Conservation (phyloP, 2,888 invertebrate species). For the Pseudanteris insignis region DNA sequence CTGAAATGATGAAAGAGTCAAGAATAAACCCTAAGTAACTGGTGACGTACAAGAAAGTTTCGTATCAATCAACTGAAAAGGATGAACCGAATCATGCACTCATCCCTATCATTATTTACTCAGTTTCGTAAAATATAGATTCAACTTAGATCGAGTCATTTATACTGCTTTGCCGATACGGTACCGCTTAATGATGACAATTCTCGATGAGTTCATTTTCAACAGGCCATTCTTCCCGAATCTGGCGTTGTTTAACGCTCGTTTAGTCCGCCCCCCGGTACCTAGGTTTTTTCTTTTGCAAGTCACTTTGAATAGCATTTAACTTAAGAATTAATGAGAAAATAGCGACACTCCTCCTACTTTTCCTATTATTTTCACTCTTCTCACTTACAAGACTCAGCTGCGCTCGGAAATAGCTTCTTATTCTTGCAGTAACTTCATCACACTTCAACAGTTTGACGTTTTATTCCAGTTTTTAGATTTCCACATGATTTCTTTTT, state of each 20-base stretch:
- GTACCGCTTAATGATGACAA: conserved; percentile 30
- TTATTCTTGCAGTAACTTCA: conserved; percentile 33
- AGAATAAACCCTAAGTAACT: too few relatives aligned
- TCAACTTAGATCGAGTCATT: conserved; percentile 18
- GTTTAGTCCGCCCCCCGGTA: conserved; percentile 24
- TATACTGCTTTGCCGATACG: conserved; percentile 24
- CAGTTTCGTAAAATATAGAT: too few relatives aligned
- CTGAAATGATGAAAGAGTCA: too few relatives aligned
- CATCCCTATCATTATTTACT: too few relatives aligned
- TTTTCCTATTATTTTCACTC: conserved; percentile 36
- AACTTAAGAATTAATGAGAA: conserved; percentile 40
- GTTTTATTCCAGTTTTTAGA: too few relatives aligned
- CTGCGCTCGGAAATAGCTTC: conserved; percentile 28
- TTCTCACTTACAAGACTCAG: conserved; percentile 36
- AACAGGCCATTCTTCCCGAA: conserved; percentile 13
- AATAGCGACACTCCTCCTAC: conserved; percentile 43
- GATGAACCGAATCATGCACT: too few relatives aligned
- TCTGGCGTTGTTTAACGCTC: conserved; percentile 23
- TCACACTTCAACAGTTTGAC: conserved; percentile 25
- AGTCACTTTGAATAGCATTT: conserved; percentile 34
- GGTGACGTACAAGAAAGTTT: too few relatives aligned
- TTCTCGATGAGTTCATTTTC: conserved; percentile 31
- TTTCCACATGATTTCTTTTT: too few relatives aligned
- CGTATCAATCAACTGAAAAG: too few relatives aligned
- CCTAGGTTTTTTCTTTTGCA: conserved; percentile 35